A percentile compares a stretch with the other conserved stretches of the same genome.
These are phyloP conservation scores for Neoascia interrupta DNA, from an alignment of 2,888 invertebrate genomes.

Conservation along the genomic window DNA sequence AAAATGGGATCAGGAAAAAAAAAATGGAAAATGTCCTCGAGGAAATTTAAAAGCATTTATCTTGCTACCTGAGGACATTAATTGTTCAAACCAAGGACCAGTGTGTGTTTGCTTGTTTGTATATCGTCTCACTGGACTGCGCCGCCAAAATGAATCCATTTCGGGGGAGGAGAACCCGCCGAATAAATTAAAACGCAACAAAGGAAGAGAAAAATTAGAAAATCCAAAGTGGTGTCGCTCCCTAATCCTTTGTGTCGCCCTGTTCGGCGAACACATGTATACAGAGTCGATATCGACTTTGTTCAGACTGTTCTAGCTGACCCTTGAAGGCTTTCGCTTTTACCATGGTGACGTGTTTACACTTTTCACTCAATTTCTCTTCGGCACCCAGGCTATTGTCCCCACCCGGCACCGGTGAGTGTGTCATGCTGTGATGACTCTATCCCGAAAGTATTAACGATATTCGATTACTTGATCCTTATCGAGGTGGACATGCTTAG, in stretches of 20 bases:
- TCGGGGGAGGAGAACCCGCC: background rate
- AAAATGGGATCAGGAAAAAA: slow-evolving; percentile 2
- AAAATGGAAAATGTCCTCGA: slow-evolving; percentile 53
- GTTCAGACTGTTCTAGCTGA: background rate
- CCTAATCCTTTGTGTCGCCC: slow-evolving; percentile 34
- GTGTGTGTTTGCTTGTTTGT: too few species aligned
- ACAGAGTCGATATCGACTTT: slow-evolving; percentile 5
- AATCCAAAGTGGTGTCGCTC: slow-evolving; percentile 30
- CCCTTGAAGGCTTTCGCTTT: slow-evolving; percentile 27
- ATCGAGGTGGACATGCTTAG: slow-evolving; percentile 37
- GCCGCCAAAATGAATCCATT: slow-evolving; percentile 13
- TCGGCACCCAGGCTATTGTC: slow-evolving; percentile 19
- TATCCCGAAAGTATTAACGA: slow-evolving; percentile 49
- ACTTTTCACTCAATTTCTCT: slow-evolving; percentile 54
- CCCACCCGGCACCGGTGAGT: background rate
- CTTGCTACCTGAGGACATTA: slow-evolving; percentile 61
- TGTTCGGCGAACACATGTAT: slow-evolving; percentile 23
- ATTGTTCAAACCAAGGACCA: slow-evolving; percentile 35
- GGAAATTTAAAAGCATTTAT: slow-evolving; percentile 60
- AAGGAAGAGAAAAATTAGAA: slow-evolving; percentile 40
- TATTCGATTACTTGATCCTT: slow-evolving; percentile 60
- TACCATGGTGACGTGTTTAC: slow-evolving; percentile 52
- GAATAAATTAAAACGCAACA: slow-evolving; percentile 39
- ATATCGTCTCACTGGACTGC: too few species aligned
- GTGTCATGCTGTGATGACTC: slow-evolving; percentile 56